Conservation (phyloP, 2,888 invertebrate species). For the Hirtodrosophila duncani region DNA sequence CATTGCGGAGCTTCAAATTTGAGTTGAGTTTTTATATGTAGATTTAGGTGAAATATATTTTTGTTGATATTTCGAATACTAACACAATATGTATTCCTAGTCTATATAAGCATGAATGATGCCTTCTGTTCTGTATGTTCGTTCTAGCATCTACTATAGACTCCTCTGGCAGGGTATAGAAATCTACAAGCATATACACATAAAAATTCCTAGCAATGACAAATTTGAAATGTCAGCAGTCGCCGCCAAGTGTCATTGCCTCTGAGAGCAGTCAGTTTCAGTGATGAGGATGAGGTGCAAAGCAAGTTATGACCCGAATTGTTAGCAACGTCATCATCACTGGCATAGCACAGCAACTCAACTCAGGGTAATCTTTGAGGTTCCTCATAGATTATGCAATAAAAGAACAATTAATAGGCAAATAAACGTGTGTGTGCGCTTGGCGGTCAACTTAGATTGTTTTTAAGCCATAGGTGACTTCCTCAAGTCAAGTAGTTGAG, state of each 20-base stretch:
- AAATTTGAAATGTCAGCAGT: constrained; percentile 62
- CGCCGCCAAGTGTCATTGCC: constrained; percentile 61
- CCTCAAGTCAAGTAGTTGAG: constrained; percentile 41
- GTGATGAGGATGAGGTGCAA: constrained; percentile 28
- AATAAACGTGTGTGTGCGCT: too few relatives aligned
- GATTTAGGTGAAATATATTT: too few relatives aligned
- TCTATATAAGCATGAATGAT: too few relatives aligned
- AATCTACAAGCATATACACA: constrained; percentile 7
- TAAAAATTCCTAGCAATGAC: constrained; percentile 57
- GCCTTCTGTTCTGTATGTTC: constrained; percentile 10
- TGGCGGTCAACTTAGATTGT: constrained; percentile 38
- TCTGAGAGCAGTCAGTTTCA: constrained; percentile 27
- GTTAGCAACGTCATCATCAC: constrained; percentile 20
- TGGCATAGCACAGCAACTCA: constrained; percentile 4
- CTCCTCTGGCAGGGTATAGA: constrained; percentile 3
- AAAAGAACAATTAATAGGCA: constrained; percentile 56
- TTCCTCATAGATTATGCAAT: constrained; percentile 41
- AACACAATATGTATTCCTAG: too few relatives aligned
- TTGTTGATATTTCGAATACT: too few relatives aligned
- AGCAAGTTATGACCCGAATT: constrained; percentile 66
- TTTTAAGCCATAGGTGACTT: constrained; percentile 52
- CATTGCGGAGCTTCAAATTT: too few relatives aligned
- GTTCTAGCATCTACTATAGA: too few relatives aligned
- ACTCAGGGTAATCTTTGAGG: constrained; percentile 19
- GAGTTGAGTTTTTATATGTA: too few relatives aligned